A percentile compares a stretch with the other conserved stretches of the same genome.
Evolutionary conservation across 2,888 invertebrate species (phyloP).

Genomic region (Mesochorus sp.): DNA sequence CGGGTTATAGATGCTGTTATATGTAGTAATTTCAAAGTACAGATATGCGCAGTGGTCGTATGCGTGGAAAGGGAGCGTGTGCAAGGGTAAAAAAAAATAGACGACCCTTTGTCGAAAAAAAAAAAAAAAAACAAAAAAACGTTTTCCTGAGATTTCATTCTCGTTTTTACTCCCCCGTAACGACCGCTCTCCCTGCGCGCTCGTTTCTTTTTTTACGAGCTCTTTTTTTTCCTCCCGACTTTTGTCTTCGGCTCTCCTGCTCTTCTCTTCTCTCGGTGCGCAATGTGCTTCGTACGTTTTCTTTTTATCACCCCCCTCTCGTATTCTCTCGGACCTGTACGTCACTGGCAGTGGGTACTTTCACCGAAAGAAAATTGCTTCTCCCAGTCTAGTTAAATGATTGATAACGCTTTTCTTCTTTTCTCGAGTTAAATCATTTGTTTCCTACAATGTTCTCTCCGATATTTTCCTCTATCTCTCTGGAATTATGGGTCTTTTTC

Average conservation of each 20-base stretch:
- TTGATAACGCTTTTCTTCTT: constrained; percentile 18
- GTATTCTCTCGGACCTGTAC: too few species aligned
- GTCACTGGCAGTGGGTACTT: constrained; percentile 14
- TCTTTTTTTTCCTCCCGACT: neutral
- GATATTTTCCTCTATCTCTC: neutral
- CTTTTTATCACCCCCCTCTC: constrained; percentile 1
- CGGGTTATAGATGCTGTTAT: too few species aligned
- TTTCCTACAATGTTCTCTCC: neutral
- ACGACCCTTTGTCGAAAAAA: neutral
- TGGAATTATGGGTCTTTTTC: too few species aligned
- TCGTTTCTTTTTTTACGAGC: constrained; percentile 49
- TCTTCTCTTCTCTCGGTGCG: neutral
- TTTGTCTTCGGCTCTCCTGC: neutral
- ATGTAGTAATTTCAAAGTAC: neutral
- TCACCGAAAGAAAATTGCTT: neutral
- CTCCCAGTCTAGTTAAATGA: constrained; percentile 6
- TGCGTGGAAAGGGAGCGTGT: neutral
- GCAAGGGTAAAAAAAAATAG: neutral
- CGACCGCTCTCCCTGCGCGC: constrained; percentile 24
- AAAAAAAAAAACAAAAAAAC: constrained; percentile 13
- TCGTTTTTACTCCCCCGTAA: constrained; percentile 15
- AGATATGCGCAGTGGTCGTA: neutral
- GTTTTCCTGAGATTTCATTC: constrained; percentile 40
- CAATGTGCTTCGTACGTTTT: constrained; percentile 10
- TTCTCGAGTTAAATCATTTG: neutral